Evolutionary conservation across 2,888 invertebrate genomes (phyloP).

Genomic region (Argyresthia goedartella): DNA sequence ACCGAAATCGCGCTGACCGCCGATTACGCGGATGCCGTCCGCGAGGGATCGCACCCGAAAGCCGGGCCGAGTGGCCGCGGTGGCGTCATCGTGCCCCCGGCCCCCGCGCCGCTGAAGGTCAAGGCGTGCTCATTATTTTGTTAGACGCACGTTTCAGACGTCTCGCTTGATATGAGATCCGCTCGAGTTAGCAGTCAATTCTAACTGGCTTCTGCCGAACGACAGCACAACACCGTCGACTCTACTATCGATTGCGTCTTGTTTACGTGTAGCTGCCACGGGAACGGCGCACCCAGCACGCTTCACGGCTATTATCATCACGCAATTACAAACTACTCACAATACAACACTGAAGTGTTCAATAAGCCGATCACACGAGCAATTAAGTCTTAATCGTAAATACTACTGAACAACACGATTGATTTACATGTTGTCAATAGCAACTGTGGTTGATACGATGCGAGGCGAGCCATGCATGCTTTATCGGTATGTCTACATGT

Average conservation of each 20-base stretch:
- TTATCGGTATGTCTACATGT: too few relatives aligned
- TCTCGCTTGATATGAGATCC: background rate
- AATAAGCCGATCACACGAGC: too few relatives aligned
- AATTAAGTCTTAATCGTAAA: too few relatives aligned
- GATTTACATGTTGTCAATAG: too few relatives aligned
- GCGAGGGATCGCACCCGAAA: slow-evolving; percentile 70
- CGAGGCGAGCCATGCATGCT: too few relatives aligned
- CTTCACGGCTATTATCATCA: background rate
- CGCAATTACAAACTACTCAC: background rate
- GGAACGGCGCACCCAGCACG: slow-evolving; percentile 41
- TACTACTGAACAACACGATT: too few relatives aligned
- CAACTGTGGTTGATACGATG: too few relatives aligned
- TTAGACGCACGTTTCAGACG: slow-evolving; percentile 8
- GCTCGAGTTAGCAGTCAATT: background rate
- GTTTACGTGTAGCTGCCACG: slow-evolving; percentile 62
- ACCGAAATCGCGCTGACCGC: slow-evolving; percentile 56
- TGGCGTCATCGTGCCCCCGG: slow-evolving; percentile 61
- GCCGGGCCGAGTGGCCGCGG: slow-evolving; percentile 61
- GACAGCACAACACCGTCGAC: slow-evolving; percentile 4
- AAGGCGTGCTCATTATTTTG: slow-evolving; percentile 63
- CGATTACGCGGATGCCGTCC: slow-evolving; percentile 67
- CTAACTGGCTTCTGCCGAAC: too few relatives aligned
- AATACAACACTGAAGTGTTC: background rate
- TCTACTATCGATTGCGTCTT: slow-evolving; percentile 53
- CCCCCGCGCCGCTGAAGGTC: slow-evolving; percentile 64